Conservation (phyloP, 2,797 vertebrate species). For the Syndactyla subalaris region DNA sequence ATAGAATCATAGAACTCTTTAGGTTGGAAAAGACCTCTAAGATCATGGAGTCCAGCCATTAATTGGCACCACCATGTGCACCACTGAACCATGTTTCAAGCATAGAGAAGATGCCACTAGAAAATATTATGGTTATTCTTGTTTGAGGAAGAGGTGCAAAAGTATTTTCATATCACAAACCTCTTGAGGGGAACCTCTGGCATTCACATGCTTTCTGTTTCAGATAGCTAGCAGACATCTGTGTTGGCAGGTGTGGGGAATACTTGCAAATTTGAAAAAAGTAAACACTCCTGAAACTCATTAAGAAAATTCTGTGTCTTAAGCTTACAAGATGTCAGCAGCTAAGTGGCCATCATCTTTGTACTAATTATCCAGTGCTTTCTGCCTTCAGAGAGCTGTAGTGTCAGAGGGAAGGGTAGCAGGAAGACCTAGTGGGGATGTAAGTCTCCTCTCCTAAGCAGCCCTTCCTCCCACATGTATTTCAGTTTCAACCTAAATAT, state of each 20-base stretch:
- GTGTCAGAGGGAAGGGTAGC: not conserved
- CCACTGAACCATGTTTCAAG: not conserved
- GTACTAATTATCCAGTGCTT: not conserved
- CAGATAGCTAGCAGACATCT: not conserved
- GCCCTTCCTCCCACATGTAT: not conserved
- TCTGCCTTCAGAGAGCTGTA: not conserved
- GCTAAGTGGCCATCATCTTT: not conserved
- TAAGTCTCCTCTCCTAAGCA: not conserved
- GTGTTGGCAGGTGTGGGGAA: fast-evolving
- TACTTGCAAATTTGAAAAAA: not conserved
- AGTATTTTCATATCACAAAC: not conserved
- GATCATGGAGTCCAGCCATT: no score
- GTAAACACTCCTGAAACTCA: not conserved
- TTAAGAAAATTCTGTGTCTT: not conserved
- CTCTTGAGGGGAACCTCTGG: not conserved
- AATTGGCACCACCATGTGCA: not conserved
- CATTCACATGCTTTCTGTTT: not conserved
- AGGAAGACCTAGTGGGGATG: not conserved
- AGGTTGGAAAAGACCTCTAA: not conserved
- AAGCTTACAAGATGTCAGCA: not conserved
- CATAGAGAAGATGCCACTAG: not conserved
- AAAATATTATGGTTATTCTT: not conserved
- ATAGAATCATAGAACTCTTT: not conserved
- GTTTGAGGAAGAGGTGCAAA: not conserved
- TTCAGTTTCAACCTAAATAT: not conserved